phyloP scores from a whole-genome alignment of 2,797 vertebrate genomes.

The Falco cherrug region DNA sequence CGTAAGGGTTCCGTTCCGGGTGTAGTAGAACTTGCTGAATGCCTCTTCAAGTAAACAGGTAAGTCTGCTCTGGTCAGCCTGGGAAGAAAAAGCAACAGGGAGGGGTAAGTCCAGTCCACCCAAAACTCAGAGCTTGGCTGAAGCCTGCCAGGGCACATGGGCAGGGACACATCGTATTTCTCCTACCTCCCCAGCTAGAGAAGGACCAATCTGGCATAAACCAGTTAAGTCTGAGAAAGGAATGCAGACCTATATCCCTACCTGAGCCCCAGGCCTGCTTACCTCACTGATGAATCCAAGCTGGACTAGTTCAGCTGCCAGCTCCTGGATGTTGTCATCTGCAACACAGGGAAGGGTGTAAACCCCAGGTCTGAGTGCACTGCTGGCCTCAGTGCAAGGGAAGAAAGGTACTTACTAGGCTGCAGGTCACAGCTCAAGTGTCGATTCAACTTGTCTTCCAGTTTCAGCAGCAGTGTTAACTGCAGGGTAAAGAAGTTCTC shows the following conservation, averaged over 20 bases:
- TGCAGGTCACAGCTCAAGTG: conserved; percentile 97
- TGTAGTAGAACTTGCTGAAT: conserved; percentile 93
- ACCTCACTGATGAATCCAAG: conserved; percentile 98
- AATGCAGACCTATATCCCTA: background rate
- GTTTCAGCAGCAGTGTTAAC: conserved; percentile 94
- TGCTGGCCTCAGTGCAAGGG: background rate
- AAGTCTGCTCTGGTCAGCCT: conserved; percentile 94
- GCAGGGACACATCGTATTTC: background rate
- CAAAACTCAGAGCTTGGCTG: background rate
- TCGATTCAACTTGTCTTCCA: conserved; percentile 97
- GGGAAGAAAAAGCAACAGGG: background rate
- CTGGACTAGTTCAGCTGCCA: conserved; percentile 95
- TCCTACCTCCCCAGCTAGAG: no score
- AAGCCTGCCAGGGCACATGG: no score
- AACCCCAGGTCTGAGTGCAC: accelerated
- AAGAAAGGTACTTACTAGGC: conserved; percentile 81
- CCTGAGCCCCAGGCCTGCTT: background rate
- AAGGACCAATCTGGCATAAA: background rate
- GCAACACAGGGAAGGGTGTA: background rate
- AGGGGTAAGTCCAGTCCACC: background rate
- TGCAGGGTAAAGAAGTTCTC: conserved; percentile 52
- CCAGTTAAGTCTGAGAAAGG: background rate
- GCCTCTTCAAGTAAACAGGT: conserved; percentile 96
- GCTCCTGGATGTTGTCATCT: conserved; percentile 97
- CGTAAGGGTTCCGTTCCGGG: conserved; percentile 89